Base-by-base conservation (phyloP, 1,140 invertebrate species). In the Listronotus oregonensis region DNA sequence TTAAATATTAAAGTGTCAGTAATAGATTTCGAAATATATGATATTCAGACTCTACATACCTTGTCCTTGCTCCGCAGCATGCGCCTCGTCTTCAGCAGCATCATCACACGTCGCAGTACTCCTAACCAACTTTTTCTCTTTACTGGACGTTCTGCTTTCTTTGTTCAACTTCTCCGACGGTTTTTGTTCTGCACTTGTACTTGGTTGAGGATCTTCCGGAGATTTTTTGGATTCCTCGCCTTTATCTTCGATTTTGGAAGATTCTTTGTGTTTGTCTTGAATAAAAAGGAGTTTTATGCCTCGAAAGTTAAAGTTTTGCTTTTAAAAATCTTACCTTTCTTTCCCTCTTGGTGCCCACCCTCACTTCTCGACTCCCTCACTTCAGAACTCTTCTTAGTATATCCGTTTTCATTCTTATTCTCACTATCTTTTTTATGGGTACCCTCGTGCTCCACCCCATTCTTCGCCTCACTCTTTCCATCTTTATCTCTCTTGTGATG, bases 101-200 rank as follows among this genome's bases (percentile, higher is more conserved):
- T 70, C 69, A 15, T 70, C 69, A 54, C 52, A 70, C 9, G 66
- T 54, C 34, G 69, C 69, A 7, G 42, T 44, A 21, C 50, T 64
- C 39, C 66, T 58, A 3, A 63, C 55, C 8, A 70, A 44, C 58
- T 67, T 67, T 46, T 70, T 70, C 34, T 70, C 69, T 37, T 66
- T 67, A 42, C 69, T 70, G 2, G 64, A 63, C 6, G 62, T 60
- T 42, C 65, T 59, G 21, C 46, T 64, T 37, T 17, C 31, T 63
- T 55, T 43, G n/a, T 27, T 58, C 18, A 47, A 17, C 64, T 52
- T 67, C 15, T 62, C 60, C 9, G 51, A n/a, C 15, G 31, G 3
- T 66, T 63, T 63, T 14, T 60, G 31, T 17, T 8, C 59, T 11
- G n/a, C 34, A 14, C 57, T 61, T 5, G 46, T 66, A 52, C 50